Base-by-base conservation (phyloP, 2,113 vertebrate species). In the Anolis carolinensis region DNA sequence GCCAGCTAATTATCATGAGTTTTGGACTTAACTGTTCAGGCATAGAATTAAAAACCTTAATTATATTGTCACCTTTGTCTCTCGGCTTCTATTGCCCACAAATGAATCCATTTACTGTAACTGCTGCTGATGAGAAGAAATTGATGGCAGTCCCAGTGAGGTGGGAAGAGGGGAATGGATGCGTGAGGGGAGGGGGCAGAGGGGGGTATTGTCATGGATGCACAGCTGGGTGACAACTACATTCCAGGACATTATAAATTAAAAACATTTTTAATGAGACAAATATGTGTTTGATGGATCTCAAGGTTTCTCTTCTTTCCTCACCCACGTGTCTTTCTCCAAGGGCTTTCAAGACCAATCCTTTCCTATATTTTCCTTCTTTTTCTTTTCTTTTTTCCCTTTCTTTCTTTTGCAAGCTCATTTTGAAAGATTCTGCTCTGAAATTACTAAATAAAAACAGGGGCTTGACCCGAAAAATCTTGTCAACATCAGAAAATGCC, bases 11-110 rank as follows among this genome's bases (percentile, higher is more conserved):
- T 99, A 98, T 97, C 98, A 98, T 97, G 97, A 98, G 97, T 97
- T 97, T 97, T 98, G 97, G 97, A 97, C 97, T 97, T 97, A 98
- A 97, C 97, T 98, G 97, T 97, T 99, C 98, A 98, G 97, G 97
- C 98, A 98, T 97, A 98, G 98, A 99, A 99, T 98, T 98, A 98
- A 98, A 98, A 98, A 97, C 96, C 97, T 97, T 98, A 99, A 98
- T 98, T 99, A 98, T 98, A 97, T 97, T 98, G 98, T 98, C 97
- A 98, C 97, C 97, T 97, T 97, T 96, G 96, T 97, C 96, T 96
- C 96, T 95, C 92, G 91, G 93, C 95, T 95, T 94, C 91, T 91
- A 89, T 93, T 96, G 96, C 95, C 95, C 93, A 97, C 95, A 96
- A 94, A 97, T 97, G 95, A 96, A 97, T 98, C 96, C 96, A 96